Percentiles rank a stretch among this genome's conserved stretches.
Conservation (phyloP, 2,888 invertebrate species). For the Athripsodes cinereus region DNA sequence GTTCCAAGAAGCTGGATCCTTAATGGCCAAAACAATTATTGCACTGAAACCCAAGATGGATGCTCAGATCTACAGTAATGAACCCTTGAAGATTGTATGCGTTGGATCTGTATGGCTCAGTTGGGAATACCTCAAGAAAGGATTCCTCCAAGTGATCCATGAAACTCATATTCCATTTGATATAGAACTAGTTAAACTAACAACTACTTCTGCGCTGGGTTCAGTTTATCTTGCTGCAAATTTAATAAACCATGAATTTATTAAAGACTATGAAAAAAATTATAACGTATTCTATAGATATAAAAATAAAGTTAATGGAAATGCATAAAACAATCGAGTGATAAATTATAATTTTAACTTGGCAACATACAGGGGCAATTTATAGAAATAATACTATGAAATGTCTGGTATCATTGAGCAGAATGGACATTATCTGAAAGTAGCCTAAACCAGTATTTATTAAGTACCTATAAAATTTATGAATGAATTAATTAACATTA, state of each 20-base stretch:
- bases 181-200: conserved; percentile 59
- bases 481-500: too few relatives aligned
- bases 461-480: too few relatives aligned
- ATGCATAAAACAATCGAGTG: too few relatives aligned
- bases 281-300: conserved; percentile 61
- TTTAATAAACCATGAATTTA: conserved; percentile 55
- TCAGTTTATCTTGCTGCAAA: conserved; percentile 82
- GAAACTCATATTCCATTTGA: conserved; percentile 42
- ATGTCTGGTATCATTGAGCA: too few relatives aligned
- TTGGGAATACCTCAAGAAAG: conserved; percentile 73
- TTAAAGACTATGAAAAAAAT: conserved; percentile 65
- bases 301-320: conserved; percentile 19
- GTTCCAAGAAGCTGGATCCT: conserved; percentile 63
- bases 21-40: conserved; percentile 59
- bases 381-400: too few relatives aligned
- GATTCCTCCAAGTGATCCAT: conserved; percentile 55
- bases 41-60: conserved; percentile 59
- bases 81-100: conserved; percentile 68
- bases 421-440: too few relatives aligned
- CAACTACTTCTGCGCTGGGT: conserved; percentile 74
- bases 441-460: too few relatives aligned
- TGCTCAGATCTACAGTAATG: conserved; percentile 39
- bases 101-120: conserved; percentile 95
- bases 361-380: too few relatives aligned
- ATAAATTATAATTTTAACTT: too few relatives aligned